Percentiles rank a stretch among this genome's conserved stretches.
Evolutionary conservation across 2,113 vertebrate species (phyloP).

Genomic region (Hippoglossus stenolepis): DNA sequence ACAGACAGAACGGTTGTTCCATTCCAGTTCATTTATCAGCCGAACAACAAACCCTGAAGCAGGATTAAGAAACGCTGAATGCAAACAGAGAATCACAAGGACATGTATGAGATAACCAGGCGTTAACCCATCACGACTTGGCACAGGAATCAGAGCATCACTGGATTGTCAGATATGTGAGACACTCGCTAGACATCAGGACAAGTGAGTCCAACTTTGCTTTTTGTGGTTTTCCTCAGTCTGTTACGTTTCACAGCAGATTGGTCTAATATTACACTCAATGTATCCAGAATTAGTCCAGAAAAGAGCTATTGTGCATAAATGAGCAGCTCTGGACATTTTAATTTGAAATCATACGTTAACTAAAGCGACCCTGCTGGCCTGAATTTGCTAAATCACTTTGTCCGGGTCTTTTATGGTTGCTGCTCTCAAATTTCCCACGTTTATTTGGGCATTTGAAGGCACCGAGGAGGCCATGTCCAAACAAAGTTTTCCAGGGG

Average conservation of each 20-base stretch:
- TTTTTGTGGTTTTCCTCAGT: not conserved
- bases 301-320: no score
- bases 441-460: conserved; percentile 23
- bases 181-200: not conserved
- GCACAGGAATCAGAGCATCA: not conserved
- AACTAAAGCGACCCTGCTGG: not conserved
- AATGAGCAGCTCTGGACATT: no score
- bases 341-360: not conserved
- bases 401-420: rapidly evolving
- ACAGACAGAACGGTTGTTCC: not conserved
- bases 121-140: not conserved
- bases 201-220: not conserved
- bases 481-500: conserved; percentile 68
- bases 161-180: conserved; percentile 4
- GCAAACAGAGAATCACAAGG: not conserved
- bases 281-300: no score
- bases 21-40: not conserved
- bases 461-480: conserved; percentile 37
- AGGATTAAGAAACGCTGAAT: not conserved
- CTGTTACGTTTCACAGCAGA: no score
- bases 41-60: not conserved
- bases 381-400: not conserved
- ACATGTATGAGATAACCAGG: not conserved
- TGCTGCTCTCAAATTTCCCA: not conserved
- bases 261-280: no score